These are phyloP conservation scores for Pogona vitticeps DNA, from an alignment of 2,113 vertebrate species.

Conservation along the genomic window DNA sequence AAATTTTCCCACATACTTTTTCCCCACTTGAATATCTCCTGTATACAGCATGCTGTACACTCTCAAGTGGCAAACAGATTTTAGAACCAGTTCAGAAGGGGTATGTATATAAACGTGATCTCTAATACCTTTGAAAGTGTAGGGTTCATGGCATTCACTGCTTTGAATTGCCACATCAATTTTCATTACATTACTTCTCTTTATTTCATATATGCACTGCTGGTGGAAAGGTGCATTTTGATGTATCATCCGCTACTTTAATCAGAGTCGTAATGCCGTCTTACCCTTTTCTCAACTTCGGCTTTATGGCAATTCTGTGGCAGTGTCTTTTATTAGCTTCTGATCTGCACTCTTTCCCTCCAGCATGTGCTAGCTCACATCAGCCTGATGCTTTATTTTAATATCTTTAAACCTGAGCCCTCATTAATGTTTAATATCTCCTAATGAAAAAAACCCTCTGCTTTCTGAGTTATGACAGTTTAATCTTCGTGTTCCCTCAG, in stretches of 20 bases:
- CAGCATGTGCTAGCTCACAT: constrained; percentile 31
- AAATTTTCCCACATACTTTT: constrained; percentile 19
- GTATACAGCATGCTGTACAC: not conserved
- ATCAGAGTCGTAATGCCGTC: constrained; percentile 11
- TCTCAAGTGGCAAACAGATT: not conserved
- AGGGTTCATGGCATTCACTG: not conserved
- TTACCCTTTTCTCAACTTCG: constrained; percentile 20
- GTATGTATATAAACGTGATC: not conserved
- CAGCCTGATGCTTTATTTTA: constrained; percentile 60
- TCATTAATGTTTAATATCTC: constrained; percentile 68
- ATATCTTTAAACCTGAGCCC: constrained; percentile 63
- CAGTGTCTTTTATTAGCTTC: constrained; percentile 61
- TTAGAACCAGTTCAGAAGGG: not conserved
- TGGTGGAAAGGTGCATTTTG: constrained; percentile 1
- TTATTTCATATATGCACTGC: constrained; percentile 31
- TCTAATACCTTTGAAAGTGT: not conserved
- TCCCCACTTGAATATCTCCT: not conserved
- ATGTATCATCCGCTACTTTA: constrained; percentile 34
- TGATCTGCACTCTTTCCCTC: constrained; percentile 43
- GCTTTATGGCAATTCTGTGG: constrained; percentile 47
- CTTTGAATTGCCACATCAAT: not conserved
- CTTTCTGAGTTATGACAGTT: constrained; percentile 55
- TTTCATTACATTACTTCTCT: constrained; percentile 25
- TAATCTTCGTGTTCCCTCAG: constrained; percentile 55
- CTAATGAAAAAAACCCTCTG: constrained; percentile 50